Conservation (phyloP, 2,888 invertebrate genomes). For the Mythimna pallens region DNA sequence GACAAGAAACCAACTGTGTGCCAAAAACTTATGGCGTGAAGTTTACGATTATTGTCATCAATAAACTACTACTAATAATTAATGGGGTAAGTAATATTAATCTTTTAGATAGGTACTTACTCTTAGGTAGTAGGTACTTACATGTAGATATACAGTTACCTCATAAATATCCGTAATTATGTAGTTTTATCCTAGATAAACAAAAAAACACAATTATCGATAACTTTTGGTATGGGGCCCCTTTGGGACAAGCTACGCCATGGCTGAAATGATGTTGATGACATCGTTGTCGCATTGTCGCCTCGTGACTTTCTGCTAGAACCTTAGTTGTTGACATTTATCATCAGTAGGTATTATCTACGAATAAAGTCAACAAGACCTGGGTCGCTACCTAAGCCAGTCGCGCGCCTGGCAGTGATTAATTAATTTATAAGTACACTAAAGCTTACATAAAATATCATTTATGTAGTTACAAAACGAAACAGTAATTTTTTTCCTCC, state of each 20-base stretch:
- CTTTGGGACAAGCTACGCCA: too few species aligned
- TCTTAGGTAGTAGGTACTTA: too few species aligned
- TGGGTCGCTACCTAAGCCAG: background rate
- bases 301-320: too few species aligned
- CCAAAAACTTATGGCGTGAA: background rate
- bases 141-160: too few species aligned
- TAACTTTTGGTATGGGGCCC: too few species aligned
- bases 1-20: background rate
- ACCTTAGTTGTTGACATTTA: too few species aligned
- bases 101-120: background rate
- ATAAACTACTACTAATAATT: background rate
- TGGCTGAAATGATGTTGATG: background rate
- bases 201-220: too few species aligned
- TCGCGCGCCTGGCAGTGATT: background rate
- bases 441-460: conserved; percentile 22
- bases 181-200: too few species aligned
- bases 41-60: conserved; percentile 16
- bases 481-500: conserved; percentile 35
- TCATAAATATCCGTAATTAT: too few species aligned
- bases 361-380: background rate
- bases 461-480: conserved; percentile 18
- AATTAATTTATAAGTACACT: conserved; percentile 9
- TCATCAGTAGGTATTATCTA: too few species aligned
- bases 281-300: background rate
- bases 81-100: background rate